Evolutionary conservation across 2,113 vertebrate genomes (phyloP).

Genomic region (Chascanopsetta lugubris): DNA sequence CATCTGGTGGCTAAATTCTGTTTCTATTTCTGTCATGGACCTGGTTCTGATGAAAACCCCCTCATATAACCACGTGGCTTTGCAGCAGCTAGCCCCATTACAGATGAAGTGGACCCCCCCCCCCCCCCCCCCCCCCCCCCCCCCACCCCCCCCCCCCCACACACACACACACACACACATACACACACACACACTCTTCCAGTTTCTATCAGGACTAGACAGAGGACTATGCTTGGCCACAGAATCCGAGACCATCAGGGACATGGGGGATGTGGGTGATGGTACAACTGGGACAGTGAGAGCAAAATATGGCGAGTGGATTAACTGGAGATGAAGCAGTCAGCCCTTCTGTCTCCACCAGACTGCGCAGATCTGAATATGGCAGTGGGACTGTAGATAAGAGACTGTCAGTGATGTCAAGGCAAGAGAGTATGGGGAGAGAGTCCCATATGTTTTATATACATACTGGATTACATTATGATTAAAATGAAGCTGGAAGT

Average conservation of each 20-base stretch:
- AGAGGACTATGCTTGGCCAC: neutral
- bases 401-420: neutral
- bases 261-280: neutral
- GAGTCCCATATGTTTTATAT: no score
- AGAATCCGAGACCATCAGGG: neutral
- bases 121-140: no score
- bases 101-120: no score
- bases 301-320: neutral
- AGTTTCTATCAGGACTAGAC: neutral
- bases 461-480: no score
- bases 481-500: neutral
- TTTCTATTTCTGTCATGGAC: no score
- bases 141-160: no score
- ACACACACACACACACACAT: neutral
- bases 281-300: neutral
- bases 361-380: neutral
- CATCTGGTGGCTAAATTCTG: no score
- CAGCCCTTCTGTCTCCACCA: neutral
- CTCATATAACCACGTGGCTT: no score
- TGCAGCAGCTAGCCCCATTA: no score
- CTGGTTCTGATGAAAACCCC: no score
- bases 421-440: no score
- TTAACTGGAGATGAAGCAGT: neutral
- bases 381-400: neutral
- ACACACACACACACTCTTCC: neutral